A percentile compares a stretch with the other conserved stretches of the same genome.
These are phyloP conservation scores for Lepilemur ruficaudatus DNA, from an alignment of 2,797 vertebrate species.

Conservation along the genomic window DNA sequence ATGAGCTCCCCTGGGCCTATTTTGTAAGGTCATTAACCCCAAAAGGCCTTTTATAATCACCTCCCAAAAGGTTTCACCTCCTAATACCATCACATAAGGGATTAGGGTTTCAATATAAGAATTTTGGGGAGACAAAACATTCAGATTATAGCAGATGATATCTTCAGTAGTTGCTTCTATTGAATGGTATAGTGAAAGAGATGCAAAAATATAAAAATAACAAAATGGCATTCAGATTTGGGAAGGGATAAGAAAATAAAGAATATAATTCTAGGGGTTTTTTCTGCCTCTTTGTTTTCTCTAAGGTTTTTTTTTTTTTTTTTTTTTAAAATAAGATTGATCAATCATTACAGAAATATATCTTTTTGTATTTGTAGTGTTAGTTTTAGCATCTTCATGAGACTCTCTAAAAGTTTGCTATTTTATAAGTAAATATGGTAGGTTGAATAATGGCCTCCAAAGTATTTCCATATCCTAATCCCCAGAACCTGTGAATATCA, in stretches of 20 bases:
- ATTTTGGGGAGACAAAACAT: neutral
- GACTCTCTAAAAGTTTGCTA: neutral
- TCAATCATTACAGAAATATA: neutral
- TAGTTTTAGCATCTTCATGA: neutral
- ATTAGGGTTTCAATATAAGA: neutral
- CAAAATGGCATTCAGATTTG: neutral
- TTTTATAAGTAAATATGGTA: neutral
- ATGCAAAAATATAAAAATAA: neutral
- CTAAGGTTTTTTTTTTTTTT: neutral
- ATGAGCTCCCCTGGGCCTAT: neutral
- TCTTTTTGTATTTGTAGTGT: neutral
- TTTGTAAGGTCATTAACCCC: neutral
- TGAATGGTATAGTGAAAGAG: neutral
- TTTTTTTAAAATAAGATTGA: neutral
- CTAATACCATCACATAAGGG: neutral
- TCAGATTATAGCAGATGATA: neutral
- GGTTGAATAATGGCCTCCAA: neutral
- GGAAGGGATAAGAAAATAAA: neutral
- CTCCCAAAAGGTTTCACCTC: neutral
- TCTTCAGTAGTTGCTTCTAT: neutral
- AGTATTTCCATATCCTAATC: neutral
- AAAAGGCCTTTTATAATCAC: neutral
- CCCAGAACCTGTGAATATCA: neutral
- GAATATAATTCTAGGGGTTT: neutral
- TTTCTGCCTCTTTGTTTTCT: neutral